Base-by-base conservation (phyloP, 2,888 invertebrate genomes). In the Agonopterix alstromeriana region DNA sequence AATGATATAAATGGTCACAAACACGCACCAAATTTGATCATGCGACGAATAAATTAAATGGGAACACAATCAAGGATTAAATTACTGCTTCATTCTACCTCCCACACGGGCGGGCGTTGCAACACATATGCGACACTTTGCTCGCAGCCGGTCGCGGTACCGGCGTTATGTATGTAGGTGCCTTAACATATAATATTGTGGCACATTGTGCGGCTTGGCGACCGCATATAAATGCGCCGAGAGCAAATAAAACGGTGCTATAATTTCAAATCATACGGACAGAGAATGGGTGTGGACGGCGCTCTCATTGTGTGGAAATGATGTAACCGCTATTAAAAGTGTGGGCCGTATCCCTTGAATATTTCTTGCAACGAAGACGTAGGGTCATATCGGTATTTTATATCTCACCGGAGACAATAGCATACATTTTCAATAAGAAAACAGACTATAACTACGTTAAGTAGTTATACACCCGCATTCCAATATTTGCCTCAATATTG, bases 231-330 rank as follows among this genome's bases (percentile, higher is more conserved):
- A 86, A 87, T 85, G 87, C 79, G 79, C 71, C 65, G 72, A 83
- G 86, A 87, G 85, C 88, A 87, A 87, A 88, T 87, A 88, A 88
- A 88, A 87, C 79, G 84, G 86, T 86, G 88, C 87, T 86, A 88
- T 87, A 88, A 88, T 88, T 87, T 88, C 88, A 88, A 88, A 88
- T 88, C 88, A 87, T 88, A 86, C 82, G 86, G 87, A 88, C 88
- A 87, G 86, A 88, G 88, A 88, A 87, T 88, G 88, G 88, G 88
- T 87, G 88, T 88, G 88, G 88, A 88, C 84, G 83, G 81, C 82
- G 82, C 77, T 84, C 85, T 87, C 87, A 88, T 88, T 88, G 88
- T 88, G 88, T 88, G 88, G 88, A 88, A 88, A 88, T 88, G 85
- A 87, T 88, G 88, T 86, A 87, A 87, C 86, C 83, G 77, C 88